phyloP scores from a whole-genome alignment of 2,888 invertebrate genomes.

The Cataglyphis altisquamis region DNA sequence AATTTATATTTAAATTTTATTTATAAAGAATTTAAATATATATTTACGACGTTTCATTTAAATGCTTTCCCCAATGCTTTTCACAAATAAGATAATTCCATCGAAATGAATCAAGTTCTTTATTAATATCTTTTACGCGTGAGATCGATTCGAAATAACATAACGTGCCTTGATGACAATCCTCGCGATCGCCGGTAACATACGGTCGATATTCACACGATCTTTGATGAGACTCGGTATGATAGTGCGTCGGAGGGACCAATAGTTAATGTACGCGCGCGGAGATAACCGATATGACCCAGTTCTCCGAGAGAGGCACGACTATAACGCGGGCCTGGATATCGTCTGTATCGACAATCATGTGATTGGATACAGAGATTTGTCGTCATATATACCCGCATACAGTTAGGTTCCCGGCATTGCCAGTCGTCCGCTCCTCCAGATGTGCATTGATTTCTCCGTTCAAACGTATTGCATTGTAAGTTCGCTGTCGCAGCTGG shows the following conservation, averaged over 20 bases:
- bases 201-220: slow-evolving; percentile 47
- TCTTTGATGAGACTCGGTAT: slow-evolving; percentile 39
- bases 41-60: not conserved
- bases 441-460: slow-evolving; percentile 57
- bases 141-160: slow-evolving; percentile 4
- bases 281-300: slow-evolving; percentile 54
- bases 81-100: not conserved
- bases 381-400: slow-evolving; percentile 61
- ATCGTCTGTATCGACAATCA: slow-evolving; percentile 59
- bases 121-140: not conserved
- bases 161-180: slow-evolving; percentile 31
- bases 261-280: slow-evolving; percentile 51
- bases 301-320: slow-evolving; percentile 44
- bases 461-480: slow-evolving; percentile 40
- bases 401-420: slow-evolving; percentile 40
- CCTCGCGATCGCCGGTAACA: slow-evolving; percentile 28
- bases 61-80: not conserved
- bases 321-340: slow-evolving; percentile 49
- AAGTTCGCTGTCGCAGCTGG: slow-evolving; percentile 16
- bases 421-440: slow-evolving; percentile 50
- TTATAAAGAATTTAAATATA: not conserved
- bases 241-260: slow-evolving; percentile 35
- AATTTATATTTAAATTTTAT: not conserved
- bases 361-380: slow-evolving; percentile 72
- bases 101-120: not conserved